phyloP scores from a whole-genome alignment of 2,888 invertebrate species.

The Sesamia inferens region DNA sequence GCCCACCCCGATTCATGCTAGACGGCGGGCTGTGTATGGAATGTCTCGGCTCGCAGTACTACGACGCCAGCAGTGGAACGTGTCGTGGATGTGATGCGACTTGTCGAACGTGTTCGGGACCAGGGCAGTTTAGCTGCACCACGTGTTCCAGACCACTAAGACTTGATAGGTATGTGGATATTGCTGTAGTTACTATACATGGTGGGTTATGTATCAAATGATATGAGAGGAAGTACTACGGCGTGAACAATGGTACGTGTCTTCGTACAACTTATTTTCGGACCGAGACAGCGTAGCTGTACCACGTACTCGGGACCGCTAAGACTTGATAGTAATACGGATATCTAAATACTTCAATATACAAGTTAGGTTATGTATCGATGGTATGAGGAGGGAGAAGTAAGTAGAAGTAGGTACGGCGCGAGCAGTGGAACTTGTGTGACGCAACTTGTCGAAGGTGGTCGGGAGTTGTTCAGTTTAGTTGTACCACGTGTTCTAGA shows the following conservation, averaged over 20 bases:
- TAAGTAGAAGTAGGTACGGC: conserved; percentile 93
- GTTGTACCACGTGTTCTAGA: not conserved
- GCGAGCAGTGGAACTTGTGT: conserved; percentile 89
- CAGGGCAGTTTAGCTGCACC: conserved; percentile 92
- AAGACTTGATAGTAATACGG: conserved; percentile 89
- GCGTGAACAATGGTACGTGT: conserved; percentile 92
- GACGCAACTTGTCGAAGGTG: no score
- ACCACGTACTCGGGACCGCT: conserved; percentile 91
- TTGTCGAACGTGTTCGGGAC: conserved; percentile 91
- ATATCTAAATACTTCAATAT: not conserved
- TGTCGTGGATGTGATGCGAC: conserved; percentile 92
- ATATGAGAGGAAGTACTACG: conserved; percentile 93
- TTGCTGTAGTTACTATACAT: not conserved
- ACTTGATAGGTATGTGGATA: conserved; percentile 87
- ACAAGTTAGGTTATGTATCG: conserved; percentile 91
- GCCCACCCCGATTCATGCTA: conserved; percentile 93
- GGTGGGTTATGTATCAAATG: conserved; percentile 93
- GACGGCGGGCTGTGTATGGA: conserved; percentile 94
- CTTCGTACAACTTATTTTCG: conserved; percentile 91
- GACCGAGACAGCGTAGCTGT: conserved; percentile 92
- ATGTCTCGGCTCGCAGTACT: conserved; percentile 93
- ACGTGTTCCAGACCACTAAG: conserved; percentile 92
- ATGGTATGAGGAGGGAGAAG: conserved; percentile 93
- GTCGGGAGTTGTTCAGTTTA: no score
- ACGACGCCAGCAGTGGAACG: conserved; percentile 92